These are phyloP conservation scores for Cuniculus paca DNA, from an alignment of 2,797 vertebrate species.

Conservation along the genomic window DNA sequence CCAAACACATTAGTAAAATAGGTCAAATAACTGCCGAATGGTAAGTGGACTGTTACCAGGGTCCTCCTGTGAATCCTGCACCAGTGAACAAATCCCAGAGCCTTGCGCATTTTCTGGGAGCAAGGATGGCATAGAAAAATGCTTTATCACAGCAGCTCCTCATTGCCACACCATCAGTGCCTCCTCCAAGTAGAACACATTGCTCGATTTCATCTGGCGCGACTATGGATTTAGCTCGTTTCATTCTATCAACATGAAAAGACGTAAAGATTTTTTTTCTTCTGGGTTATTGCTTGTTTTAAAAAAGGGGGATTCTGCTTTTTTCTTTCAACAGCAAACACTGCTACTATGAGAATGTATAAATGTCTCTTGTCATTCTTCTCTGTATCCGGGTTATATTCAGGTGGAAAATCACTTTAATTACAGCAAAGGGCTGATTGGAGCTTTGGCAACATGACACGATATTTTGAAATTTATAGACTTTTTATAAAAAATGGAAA, in stretches of 20 bases:
- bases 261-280: conserved; percentile 62
- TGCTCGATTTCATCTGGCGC: conserved; percentile 44
- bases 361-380: conserved; percentile 78
- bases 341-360: conserved; percentile 70
- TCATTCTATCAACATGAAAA: not conserved
- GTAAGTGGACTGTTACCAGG: conserved; percentile 88
- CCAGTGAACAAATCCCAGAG: conserved; percentile 48
- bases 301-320: conserved; percentile 60
- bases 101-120: conserved; percentile 72
- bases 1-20: conserved; percentile 91
- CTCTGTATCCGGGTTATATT: conserved; percentile 70
- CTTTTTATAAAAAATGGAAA: conserved; percentile 18
- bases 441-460: conserved; percentile 74
- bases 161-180: not conserved
- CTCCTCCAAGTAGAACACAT: not conserved
- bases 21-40: conserved; percentile 89
- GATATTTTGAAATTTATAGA: conserved; percentile 63
- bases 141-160: conserved; percentile 60
- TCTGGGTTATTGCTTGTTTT: conserved; percentile 52
- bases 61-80: conserved; percentile 84
- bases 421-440: conserved; percentile 75
- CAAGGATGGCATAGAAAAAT: not conserved
- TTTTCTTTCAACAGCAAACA: not conserved
- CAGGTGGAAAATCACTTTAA: conserved; percentile 84
- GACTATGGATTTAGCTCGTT: not conserved